Percentiles rank a stretch among this genome's conserved stretches.
Evolutionary conservation across 2,113 vertebrate genomes (phyloP).

Genomic region (Cavia porcellus): DNA sequence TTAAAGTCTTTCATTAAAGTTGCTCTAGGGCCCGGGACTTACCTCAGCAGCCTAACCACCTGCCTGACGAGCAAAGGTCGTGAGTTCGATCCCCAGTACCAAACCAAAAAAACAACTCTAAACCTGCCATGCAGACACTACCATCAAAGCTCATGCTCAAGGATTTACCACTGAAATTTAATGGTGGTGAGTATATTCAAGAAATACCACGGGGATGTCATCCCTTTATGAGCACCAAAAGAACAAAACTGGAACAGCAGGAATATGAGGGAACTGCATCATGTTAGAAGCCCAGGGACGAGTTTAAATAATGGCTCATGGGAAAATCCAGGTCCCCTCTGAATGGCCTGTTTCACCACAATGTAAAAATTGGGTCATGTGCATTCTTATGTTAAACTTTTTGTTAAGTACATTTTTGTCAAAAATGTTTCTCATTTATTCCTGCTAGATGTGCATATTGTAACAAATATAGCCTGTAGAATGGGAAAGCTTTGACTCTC

Average conservation of each 20-base stretch:
- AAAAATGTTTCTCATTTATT: background rate
- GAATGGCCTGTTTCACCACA: background rate
- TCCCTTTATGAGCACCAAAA: background rate
- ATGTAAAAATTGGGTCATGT: background rate
- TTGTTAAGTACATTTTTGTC: background rate
- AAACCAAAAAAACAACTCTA: background rate
- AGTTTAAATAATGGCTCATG: background rate
- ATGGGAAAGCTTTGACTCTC: background rate
- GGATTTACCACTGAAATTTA: background rate
- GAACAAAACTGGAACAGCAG: background rate
- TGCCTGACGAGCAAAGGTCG: too few relatives aligned
- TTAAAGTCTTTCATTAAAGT: background rate
- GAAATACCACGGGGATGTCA: background rate
- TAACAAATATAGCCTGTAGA: background rate
- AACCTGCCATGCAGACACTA: background rate
- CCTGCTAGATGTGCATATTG: background rate
- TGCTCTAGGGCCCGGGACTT: background rate
- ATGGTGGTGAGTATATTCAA: background rate
- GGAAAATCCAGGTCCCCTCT: too few relatives aligned
- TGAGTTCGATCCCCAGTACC: too few relatives aligned
- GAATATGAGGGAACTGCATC: background rate
- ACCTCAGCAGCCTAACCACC: too few relatives aligned
- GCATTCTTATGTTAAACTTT: background rate
- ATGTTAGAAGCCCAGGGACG: background rate
- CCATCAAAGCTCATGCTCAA: background rate